These are phyloP conservation scores for human DNA, from an alignment of 2,113 vertebrate species.

Conservation along the genomic window GRCh38 chr15:52376001-52376500, in stretches of 20 bases:
- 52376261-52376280: neutral
- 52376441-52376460: conserved; percentile 99
- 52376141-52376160: neutral
- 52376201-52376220: conserved; percentile 49
- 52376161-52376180: neutral
- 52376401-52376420: conserved; percentile 96
- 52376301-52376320: neutral
- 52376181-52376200: conserved; percentile 23
- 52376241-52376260: neutral
- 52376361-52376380: conserved; percentile 95
- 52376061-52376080: conserved; percentile 14
- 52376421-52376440: conserved; percentile 95
- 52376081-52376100: neutral
- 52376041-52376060: neutral
- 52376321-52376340: neutral
- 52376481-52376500: conserved; percentile 97
- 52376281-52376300: neutral
- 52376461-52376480: conserved; percentile 96
- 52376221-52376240: neutral
- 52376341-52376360: conserved; percentile 97
- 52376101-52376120: neutral
- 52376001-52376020: neutral
- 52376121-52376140: neutral
- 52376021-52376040: conserved; percentile 36
- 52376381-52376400: conserved; percentile 91